Base-by-base conservation (phyloP, 2,797 vertebrate species). In the Lepilemur ruficaudatus region DNA sequence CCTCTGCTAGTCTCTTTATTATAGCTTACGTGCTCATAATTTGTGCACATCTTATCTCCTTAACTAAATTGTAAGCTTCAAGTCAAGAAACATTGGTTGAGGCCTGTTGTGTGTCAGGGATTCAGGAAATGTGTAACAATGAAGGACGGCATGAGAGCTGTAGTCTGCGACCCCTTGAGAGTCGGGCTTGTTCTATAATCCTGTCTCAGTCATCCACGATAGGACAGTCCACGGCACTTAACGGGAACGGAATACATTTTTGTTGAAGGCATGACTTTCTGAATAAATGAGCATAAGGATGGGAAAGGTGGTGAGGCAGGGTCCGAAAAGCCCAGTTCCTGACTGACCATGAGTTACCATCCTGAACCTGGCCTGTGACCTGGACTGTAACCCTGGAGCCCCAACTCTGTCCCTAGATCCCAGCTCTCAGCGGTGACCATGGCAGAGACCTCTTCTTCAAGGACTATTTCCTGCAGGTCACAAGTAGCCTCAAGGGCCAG, bases 11-110 rank as follows among this genome's bases (percentile, higher is more conserved):
- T 48, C 92, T 76, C 83, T 96, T 91, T 95, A 96, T 95, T 95
- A 97, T n/a, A 97, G 96, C 75, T 69, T 94, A 48, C 23, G 80
- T 10, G 17, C 89, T 93, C 83, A 18, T 92, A 84, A 95, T 96
- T 91, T 95, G 96, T 95, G 93, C 35, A 41, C 83, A 75, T 82
- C 96, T 97, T 94, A 96, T 96, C 96, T 97, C 93, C 91, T 50
- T 84, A 82, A 83, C 89, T 95, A 92, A 95, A 94, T 61, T 92
- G 96, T 85, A 57, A 97, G 95, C 92, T 95, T 97, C 82, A 22
- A 43, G 67, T 86, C 79, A 61, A 41, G 83, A 67, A 78, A 52
- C 89, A 94, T 12, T 61, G 59, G 91, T 78, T 32, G 94, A 91
- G 48, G 89, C 52, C 95, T 93, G 76, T 50, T 76, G 67, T 20